Percentiles rank a stretch among this genome's conserved stretches.
Evolutionary conservation across 2,888 invertebrate species (phyloP).

Genomic region (Osmoderma eremita): DNA sequence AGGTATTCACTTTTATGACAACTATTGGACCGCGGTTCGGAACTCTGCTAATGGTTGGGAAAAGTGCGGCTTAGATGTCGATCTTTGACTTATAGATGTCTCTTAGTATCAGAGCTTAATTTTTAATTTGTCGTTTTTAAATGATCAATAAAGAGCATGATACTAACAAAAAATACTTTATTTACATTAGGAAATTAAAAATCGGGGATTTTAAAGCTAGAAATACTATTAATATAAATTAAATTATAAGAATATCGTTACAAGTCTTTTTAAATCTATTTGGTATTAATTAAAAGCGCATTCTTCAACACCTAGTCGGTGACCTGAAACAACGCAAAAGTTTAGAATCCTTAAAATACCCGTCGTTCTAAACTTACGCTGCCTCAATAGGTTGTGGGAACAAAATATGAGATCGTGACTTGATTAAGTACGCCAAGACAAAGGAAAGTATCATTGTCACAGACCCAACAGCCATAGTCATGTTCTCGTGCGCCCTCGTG

Average conservation of each 20-base stretch:
- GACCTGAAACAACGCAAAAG: conserved; percentile 41
- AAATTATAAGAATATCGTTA: not conserved
- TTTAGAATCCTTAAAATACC: no score
- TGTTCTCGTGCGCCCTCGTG: conserved; percentile 68
- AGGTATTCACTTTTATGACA: no score
- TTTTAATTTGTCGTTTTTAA: not conserved
- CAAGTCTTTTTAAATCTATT: conserved; percentile 26
- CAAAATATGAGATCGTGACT: conserved; percentile 64
- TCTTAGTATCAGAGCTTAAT: not conserved
- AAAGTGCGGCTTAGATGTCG: no score
- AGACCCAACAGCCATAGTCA: conserved; percentile 68
- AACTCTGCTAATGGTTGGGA: no score
- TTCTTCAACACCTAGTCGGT: conserved; percentile 47
- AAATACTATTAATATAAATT: conserved; percentile 16
- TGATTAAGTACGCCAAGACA: conserved; percentile 66
- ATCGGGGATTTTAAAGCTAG: not conserved
- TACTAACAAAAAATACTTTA: conserved; percentile 5
- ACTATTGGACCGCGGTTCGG: no score
- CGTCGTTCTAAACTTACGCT: conserved; percentile 19
- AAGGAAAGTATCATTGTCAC: conserved; percentile 66
- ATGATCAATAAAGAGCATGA: not conserved
- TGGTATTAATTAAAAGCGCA: conserved; percentile 23
- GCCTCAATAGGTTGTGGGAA: conserved; percentile 55
- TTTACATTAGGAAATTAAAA: conserved; percentile 19
- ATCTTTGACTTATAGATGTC: no score